Evolutionary conservation across 2,797 vertebrate genomes (phyloP).

Genomic region (Trichosurus vulpecula): DNA sequence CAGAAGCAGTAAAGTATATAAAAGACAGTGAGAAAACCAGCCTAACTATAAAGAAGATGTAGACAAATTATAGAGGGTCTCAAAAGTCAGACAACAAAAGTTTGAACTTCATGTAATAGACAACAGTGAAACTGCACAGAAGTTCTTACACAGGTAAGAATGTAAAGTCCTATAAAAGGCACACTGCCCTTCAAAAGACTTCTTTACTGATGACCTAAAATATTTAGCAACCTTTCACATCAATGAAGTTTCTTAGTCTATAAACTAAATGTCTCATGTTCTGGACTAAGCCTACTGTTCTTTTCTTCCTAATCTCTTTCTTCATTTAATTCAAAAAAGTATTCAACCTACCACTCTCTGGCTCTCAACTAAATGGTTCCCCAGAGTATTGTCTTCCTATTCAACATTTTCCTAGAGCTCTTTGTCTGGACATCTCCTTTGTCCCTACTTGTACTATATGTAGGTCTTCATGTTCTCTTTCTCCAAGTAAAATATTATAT

Average conservation of each 20-base stretch:
- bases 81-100: slow-evolving; percentile 30
- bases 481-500: background rate
- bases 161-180: slow-evolving; percentile 37
- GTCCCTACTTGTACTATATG: background rate
- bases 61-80: background rate
- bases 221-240: background rate
- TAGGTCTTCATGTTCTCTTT: background rate
- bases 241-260: background rate
- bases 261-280: background rate
- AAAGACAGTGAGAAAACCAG: slow-evolving; percentile 2
- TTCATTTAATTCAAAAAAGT: background rate
- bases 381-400: background rate
- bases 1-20: background rate
- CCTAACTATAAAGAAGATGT: background rate
- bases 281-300: background rate
- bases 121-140: background rate
- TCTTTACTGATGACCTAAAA: slow-evolving; percentile 8
- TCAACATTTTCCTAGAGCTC: background rate
- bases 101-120: background rate
- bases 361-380: background rate
- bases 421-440: background rate
- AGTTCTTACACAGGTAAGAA: background rate
- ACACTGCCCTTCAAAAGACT: slow-evolving; percentile 1
- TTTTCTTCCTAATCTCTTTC: slow-evolving; percentile 7
- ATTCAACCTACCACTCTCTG: background rate